Evolutionary conservation across 2,113 vertebrate genomes (phyloP).

Genomic region (Bubo blakistoni): DNA sequence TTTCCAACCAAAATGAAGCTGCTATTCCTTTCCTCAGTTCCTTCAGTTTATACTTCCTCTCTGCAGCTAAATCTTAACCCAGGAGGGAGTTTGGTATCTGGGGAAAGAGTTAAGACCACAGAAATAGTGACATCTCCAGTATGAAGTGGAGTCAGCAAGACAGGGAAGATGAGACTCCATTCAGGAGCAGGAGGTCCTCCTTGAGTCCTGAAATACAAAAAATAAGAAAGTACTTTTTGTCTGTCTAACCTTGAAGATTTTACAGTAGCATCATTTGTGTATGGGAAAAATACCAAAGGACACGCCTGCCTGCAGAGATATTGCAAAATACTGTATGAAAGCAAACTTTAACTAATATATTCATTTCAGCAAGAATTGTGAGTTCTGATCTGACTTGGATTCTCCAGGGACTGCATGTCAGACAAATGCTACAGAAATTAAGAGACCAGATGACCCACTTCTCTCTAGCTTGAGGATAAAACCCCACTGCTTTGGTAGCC

Average conservation of each 20-base stretch:
- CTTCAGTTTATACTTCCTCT: background rate
- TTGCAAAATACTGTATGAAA: background rate
- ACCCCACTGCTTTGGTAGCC: background rate
- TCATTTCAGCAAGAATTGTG: background rate
- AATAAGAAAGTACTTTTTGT: background rate
- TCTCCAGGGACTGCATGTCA: background rate
- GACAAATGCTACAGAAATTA: background rate
- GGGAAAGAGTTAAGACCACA: background rate
- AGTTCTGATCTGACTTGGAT: background rate
- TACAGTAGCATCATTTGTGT: background rate
- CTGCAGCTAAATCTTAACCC: background rate
- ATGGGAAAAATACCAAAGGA: background rate
- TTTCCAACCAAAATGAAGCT: background rate
- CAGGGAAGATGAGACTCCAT: background rate
- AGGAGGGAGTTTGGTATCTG: background rate
- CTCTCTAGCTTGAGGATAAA: background rate
- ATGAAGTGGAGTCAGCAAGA: background rate
- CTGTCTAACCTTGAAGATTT: background rate
- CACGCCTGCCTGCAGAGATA: background rate
- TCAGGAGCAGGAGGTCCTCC: background rate
- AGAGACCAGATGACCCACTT: constrained; percentile 25
- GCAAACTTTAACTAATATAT: background rate
- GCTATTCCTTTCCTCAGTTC: background rate
- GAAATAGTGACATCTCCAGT: background rate
- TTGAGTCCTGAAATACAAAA: background rate